These are phyloP conservation scores for Conops quadrifasciatus DNA, from an alignment of 2,888 invertebrate genomes.

Conservation along the genomic window DNA sequence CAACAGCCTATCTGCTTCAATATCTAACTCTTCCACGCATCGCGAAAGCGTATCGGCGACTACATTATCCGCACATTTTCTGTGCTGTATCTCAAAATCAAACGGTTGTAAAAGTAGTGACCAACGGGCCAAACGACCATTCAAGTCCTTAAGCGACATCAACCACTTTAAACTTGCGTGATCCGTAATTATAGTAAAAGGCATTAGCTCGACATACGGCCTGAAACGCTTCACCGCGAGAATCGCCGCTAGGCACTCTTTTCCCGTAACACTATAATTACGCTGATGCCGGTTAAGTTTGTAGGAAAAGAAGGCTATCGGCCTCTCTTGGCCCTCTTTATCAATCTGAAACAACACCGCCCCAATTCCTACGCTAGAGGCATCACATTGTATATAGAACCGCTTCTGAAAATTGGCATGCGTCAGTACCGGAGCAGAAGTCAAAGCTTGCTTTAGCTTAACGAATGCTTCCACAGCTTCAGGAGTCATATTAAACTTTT, in stretches of 20 bases:
- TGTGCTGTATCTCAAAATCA: constrained; percentile 14
- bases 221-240: too few species aligned
- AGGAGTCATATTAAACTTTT: constrained; percentile 3
- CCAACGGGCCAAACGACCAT: constrained; percentile 12
- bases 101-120: constrained; percentile 13
- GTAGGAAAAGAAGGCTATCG: background rate
- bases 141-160: constrained; percentile 15
- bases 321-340: background rate
- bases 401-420: background rate
- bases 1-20: background rate
- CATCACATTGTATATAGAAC: constrained; percentile 14
- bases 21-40: background rate
- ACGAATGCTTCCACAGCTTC: background rate
- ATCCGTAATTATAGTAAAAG: too few species aligned
- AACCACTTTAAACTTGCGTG: too few species aligned
- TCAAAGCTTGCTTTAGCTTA: background rate
- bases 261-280: too few species aligned
- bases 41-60: constrained; percentile 7
- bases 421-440: background rate
- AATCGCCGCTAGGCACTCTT: too few species aligned
- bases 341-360: background rate
- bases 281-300: background rate
- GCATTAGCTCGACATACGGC: too few species aligned
- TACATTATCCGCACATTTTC: constrained; percentile 2
- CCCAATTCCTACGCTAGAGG: background rate